Percentiles rank a stretch among this genome's conserved stretches.
phyloP scores from a whole-genome alignment of 2,113 vertebrate genomes.

The Pelecanoides urinatrix region DNA sequence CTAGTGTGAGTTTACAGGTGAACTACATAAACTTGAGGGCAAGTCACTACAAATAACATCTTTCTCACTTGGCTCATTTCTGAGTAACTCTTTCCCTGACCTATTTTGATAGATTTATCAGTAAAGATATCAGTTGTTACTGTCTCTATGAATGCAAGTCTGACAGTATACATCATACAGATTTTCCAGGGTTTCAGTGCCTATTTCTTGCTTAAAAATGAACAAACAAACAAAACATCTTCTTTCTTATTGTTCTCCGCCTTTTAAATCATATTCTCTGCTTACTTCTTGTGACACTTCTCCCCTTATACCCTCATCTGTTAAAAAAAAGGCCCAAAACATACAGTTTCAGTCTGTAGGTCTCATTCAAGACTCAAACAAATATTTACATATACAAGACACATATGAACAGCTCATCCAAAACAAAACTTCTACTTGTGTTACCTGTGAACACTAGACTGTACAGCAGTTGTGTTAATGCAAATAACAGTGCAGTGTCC shows the following conservation, averaged over 20 bases:
- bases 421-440: not conserved
- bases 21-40: not conserved
- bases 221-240: not conserved
- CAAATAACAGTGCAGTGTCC: not conserved
- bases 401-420: not conserved
- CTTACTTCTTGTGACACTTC: accelerated
- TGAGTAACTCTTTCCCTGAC: not conserved
- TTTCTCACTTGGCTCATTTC: not conserved
- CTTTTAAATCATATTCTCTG: not conserved
- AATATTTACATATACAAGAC: not conserved
- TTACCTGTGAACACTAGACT: not conserved
- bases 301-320: not conserved
- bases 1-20: not conserved
- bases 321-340: not conserved
- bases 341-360: not conserved
- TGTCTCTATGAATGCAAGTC: not conserved
- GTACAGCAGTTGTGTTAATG: not conserved
- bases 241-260: not conserved
- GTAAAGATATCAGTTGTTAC: not conserved
- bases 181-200: not conserved
- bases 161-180: not conserved
- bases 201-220: not conserved
- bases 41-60: not conserved
- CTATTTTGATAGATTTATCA: not conserved
- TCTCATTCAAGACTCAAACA: not conserved